phyloP scores from a whole-genome alignment of 2,888 invertebrate genomes.

The Ennomos quercinarius region DNA sequence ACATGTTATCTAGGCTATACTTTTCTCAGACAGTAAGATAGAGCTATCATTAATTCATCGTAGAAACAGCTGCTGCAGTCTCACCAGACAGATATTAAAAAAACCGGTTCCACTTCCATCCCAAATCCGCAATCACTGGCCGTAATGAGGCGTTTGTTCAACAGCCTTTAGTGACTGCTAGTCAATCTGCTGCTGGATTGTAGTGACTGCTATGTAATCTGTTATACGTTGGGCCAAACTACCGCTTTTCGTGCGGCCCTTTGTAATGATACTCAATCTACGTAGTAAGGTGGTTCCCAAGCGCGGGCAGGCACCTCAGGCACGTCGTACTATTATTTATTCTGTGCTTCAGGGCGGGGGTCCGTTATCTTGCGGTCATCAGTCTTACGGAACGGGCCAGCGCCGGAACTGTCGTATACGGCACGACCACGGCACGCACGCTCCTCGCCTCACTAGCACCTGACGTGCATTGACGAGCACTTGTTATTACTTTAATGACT shows the following conservation, averaged over 20 bases:
- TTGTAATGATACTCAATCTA: slow-evolving; percentile 4
- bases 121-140: slow-evolving; percentile 51
- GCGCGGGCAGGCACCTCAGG: slow-evolving; percentile 38
- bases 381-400: slow-evolving; percentile 56
- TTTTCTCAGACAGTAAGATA: too few species aligned
- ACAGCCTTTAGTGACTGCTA: slow-evolving; percentile 37
- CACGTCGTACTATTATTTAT: too few species aligned
- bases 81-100: slow-evolving; percentile 3
- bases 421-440: slow-evolving; percentile 68
- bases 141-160: slow-evolving; percentile 54
- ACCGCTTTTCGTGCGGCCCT: slow-evolving; percentile 1
- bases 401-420: slow-evolving; percentile 68
- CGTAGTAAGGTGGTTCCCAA: slow-evolving; percentile 50
- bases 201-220: not conserved
- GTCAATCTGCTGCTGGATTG: slow-evolving; percentile 5
- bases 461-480: slow-evolving; percentile 32
- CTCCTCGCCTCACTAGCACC: slow-evolving; percentile 46
- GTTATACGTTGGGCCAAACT: not conserved
- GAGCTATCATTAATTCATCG: slow-evolving; percentile 4
- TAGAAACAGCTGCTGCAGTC: slow-evolving; percentile 10
- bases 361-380: slow-evolving; percentile 82
- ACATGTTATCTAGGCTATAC: too few species aligned
- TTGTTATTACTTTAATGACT: slow-evolving; percentile 24
- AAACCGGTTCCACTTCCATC: slow-evolving; percentile 31
- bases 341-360: slow-evolving; percentile 44